Evolutionary conservation across 2,797 vertebrate genomes (phyloP).

Genomic region (Darevskia nairensis): DNA sequence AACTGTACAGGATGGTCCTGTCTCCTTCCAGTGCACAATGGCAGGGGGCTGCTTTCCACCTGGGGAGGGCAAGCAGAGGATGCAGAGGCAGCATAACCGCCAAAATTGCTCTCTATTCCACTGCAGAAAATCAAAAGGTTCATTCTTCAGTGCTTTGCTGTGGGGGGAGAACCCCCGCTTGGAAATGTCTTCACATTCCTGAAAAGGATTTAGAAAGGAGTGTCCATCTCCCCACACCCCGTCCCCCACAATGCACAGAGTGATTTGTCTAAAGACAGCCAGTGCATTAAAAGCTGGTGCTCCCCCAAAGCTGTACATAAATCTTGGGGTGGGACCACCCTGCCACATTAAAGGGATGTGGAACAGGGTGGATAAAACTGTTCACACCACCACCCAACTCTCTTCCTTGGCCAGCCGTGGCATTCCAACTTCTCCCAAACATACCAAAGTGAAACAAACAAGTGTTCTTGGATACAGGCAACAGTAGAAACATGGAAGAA

Average conservation of each 20-base stretch:
- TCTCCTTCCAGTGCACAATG: background rate
- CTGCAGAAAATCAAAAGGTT: background rate
- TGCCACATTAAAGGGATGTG: slow-evolving; percentile 3
- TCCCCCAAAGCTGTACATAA: background rate
- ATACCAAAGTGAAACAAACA: background rate
- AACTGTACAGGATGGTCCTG: background rate
- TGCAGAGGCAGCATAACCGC: background rate
- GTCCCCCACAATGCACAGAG: background rate
- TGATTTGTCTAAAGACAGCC: no score
- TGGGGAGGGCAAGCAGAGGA: background rate
- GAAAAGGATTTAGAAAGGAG: background rate
- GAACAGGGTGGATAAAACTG: fast-evolving
- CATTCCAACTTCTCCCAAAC: fast-evolving
- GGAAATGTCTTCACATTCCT: background rate
- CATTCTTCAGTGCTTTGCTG: background rate
- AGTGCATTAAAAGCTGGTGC: background rate
- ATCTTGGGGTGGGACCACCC: background rate
- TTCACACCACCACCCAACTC: fast-evolving
- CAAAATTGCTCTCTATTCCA: background rate
- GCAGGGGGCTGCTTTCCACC: background rate
- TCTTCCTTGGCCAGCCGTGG: background rate
- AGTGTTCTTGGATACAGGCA: slow-evolving; percentile 1
- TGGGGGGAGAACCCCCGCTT: background rate
- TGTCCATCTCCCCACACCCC: background rate
- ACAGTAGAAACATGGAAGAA: background rate